phyloP scores from a whole-genome alignment of 2,797 vertebrate species.

The Limnodromus scolopaceus region DNA sequence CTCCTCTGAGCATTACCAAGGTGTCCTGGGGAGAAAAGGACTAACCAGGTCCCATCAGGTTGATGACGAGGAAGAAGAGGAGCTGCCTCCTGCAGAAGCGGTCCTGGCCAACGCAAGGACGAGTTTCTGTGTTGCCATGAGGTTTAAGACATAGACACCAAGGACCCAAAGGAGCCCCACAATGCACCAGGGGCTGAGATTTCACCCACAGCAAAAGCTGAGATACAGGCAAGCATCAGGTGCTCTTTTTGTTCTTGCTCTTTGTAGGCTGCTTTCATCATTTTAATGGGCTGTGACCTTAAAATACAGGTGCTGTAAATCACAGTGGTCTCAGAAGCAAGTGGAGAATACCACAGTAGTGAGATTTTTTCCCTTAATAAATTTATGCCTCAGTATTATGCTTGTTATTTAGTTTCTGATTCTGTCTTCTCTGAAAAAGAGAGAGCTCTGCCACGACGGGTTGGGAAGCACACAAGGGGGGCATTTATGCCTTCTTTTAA shows the following conservation, averaged over 20 bases:
- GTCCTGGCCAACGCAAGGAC: not conserved
- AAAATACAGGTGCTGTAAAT: not conserved
- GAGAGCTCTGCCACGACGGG: accelerated
- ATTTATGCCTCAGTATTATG: not conserved
- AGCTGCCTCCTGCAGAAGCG: not conserved
- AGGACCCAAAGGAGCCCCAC: not conserved
- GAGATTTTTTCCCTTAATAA: not conserved
- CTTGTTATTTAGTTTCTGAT: not conserved
- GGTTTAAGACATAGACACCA: not conserved
- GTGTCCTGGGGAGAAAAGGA: not conserved
- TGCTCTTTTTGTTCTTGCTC: not conserved
- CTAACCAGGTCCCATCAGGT: not conserved
- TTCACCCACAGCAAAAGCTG: not conserved
- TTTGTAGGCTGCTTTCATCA: not conserved
- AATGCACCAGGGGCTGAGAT: accelerated
- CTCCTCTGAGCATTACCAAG: not conserved
- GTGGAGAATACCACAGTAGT: not conserved
- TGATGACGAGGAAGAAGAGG: not conserved
- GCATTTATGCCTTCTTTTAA: not conserved
- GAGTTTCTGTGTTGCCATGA: not conserved
- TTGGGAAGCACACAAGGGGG: accelerated
- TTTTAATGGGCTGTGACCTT: not conserved
- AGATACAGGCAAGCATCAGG: not conserved
- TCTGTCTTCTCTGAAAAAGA: not conserved
- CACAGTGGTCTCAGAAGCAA: not conserved